These are phyloP conservation scores for Podilymbus podiceps DNA, from an alignment of 2,113 vertebrate species.

Conservation along the genomic window DNA sequence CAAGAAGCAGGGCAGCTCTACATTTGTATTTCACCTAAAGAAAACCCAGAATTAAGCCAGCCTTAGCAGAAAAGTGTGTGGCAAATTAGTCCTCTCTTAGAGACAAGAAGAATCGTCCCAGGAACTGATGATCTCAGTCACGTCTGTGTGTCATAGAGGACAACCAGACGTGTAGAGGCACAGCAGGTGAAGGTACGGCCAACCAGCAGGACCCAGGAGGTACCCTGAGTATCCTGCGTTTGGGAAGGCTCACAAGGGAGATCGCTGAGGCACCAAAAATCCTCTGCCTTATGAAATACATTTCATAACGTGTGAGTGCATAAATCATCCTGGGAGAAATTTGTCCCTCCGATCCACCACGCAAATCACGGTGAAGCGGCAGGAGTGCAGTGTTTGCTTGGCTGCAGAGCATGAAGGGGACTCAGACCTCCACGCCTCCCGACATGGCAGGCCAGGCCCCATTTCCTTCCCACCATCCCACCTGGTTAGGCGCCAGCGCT, in stretches of 20 bases:
- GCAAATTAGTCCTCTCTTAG: not conserved
- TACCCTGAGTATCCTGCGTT: not conserved
- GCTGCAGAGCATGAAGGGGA: slow-evolving; percentile 5
- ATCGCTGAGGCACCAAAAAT: not conserved
- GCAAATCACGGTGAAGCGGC: not conserved
- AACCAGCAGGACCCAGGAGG: not conserved
- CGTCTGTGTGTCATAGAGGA: not conserved
- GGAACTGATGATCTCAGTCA: not conserved
- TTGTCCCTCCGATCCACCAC: not conserved
- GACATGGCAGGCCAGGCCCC: fast-evolving
- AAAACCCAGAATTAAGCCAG: not conserved
- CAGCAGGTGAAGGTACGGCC: not conserved
- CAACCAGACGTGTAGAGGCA: not conserved
- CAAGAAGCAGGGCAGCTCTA: not conserved
- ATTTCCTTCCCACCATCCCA: not conserved
- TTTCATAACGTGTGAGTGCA: not conserved
- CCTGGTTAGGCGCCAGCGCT: not conserved
- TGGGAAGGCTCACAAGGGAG: not conserved
- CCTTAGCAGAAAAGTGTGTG: not conserved
- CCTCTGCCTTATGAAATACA: not conserved
- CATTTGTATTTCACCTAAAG: not conserved
- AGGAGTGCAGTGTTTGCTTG: not conserved
- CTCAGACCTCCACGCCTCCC: not conserved
- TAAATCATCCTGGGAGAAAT: not conserved
- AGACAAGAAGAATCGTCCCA: not conserved